These are phyloP conservation scores for Anser cygnoides DNA, from an alignment of 2,113 vertebrate species.

Conservation along the genomic window DNA sequence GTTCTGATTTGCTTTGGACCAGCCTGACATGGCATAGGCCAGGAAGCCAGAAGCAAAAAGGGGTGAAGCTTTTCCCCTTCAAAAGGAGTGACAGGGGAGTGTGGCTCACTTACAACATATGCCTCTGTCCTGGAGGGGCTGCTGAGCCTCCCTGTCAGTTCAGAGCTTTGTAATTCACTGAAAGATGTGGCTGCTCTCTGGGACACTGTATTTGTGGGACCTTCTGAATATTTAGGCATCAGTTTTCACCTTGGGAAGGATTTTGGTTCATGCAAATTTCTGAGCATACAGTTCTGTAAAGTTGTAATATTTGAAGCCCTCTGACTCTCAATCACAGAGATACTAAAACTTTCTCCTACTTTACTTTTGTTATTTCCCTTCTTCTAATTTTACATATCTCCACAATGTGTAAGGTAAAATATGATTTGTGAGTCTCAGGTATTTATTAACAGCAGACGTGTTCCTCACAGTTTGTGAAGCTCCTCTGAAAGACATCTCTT, in stretches of 20 bases:
- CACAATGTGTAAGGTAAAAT: background rate
- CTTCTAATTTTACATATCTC: background rate
- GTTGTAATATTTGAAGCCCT: background rate
- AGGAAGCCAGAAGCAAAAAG: background rate
- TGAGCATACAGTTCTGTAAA: background rate
- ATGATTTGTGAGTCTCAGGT: background rate
- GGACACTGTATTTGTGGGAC: rapidly evolving
- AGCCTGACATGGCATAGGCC: background rate
- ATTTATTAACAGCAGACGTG: background rate
- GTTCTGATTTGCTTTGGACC: background rate
- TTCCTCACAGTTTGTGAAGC: background rate
- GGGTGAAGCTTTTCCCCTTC: background rate
- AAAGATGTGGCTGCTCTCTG: background rate
- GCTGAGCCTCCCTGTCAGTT: background rate
- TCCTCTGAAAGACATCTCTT: background rate
- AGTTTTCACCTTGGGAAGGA: background rate
- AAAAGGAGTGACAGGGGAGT: background rate
- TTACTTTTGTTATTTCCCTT: background rate
- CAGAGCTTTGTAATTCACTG: background rate
- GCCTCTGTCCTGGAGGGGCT: background rate
- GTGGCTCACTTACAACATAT: rapidly evolving
- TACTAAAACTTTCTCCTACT: background rate
- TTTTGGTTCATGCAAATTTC: background rate
- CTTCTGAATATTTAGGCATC: background rate
- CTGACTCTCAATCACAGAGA: background rate